Conservation (phyloP, 2,113 vertebrate genomes). For the Pomatorhinus ruficollis region DNA sequence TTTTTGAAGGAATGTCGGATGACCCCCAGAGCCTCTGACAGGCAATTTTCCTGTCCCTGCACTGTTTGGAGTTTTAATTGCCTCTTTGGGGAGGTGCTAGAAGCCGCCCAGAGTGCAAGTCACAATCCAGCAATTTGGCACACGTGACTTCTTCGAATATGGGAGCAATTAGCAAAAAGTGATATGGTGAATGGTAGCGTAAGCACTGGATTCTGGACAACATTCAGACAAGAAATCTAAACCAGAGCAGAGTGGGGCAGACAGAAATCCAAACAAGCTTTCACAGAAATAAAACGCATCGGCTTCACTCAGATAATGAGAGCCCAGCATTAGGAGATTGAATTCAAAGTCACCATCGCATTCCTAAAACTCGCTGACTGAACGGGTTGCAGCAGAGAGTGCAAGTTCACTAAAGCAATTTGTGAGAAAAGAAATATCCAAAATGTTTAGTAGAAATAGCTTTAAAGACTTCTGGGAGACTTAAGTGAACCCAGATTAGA, state of each 20-base stretch:
- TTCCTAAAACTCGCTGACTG: neutral
- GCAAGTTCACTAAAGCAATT: constrained; percentile 3
- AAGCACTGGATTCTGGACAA: constrained; percentile 42
- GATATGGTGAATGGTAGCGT: constrained; percentile 50
- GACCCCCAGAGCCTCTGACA: constrained; percentile 12
- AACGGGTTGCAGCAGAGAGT: neutral
- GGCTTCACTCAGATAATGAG: constrained; percentile 21
- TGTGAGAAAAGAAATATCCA: neutral
- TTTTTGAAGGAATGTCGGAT: constrained; percentile 10
- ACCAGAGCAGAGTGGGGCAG: constrained; percentile 17
- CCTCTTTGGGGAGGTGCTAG: constrained; percentile 42
- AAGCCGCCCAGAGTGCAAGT: constrained; percentile 16
- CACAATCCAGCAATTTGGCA: constrained; percentile 41
- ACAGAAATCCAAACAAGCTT: constrained; percentile 53
- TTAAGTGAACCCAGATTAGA: neutral
- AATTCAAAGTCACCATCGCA: neutral
- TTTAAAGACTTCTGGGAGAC: neutral
- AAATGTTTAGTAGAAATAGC: neutral
- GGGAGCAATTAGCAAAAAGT: constrained; percentile 67
- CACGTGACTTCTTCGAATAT: constrained; percentile 45
- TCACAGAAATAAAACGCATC: constrained; percentile 7
- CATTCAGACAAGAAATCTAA: constrained; percentile 49
- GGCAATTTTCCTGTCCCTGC: constrained; percentile 24
- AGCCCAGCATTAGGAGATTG: constrained; percentile 15
- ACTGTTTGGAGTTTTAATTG: constrained; percentile 49